Conservation (phyloP, 2,888 invertebrate species). For the Fragum fragum region DNA sequence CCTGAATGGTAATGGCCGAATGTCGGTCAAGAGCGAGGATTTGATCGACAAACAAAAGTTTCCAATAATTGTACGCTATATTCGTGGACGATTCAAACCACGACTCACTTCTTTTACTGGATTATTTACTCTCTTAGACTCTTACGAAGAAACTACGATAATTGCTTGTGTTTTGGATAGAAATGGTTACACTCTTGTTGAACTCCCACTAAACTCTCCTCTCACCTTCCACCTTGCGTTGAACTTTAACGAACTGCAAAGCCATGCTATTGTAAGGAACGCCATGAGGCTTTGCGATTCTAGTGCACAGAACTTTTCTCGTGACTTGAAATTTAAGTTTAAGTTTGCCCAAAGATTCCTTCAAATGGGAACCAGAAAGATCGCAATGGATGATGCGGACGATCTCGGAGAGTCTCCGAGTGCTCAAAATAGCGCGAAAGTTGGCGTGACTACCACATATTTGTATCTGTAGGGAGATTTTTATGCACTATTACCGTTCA, state of each 20-base stretch:
- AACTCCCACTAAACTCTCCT: constrained; percentile 76
- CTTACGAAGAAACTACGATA: constrained; percentile 77
- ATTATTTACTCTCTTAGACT: constrained; percentile 78
- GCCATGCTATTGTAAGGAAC: constrained; percentile 71
- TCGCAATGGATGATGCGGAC: constrained; percentile 63
- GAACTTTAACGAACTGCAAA: constrained; percentile 73
- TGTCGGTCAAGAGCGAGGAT: constrained; percentile 73
- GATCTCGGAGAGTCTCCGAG: constrained; percentile 76
- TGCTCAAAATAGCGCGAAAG: constrained; percentile 72
- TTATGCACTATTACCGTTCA: no score
- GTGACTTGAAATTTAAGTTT: constrained; percentile 79
- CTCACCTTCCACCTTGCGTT: constrained; percentile 78
- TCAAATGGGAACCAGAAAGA: constrained; percentile 59
- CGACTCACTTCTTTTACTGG: constrained; percentile 76
- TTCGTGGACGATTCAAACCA: constrained; percentile 74
- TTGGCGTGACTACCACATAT: constrained; percentile 74
- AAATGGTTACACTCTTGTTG: constrained; percentile 73
- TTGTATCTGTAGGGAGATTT: constrained; percentile 68
- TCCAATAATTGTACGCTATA: constrained; percentile 77
- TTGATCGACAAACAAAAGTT: constrained; percentile 76
- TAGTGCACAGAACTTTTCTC: constrained; percentile 67
- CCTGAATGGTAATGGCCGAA: constrained; percentile 64
- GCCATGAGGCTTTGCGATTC: constrained; percentile 71
- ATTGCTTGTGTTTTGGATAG: constrained; percentile 76
- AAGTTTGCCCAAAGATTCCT: constrained; percentile 77